These are phyloP conservation scores for Lordiphosa fenestrarum DNA, from an alignment of 2,888 invertebrate species.

Conservation along the genomic window DNA sequence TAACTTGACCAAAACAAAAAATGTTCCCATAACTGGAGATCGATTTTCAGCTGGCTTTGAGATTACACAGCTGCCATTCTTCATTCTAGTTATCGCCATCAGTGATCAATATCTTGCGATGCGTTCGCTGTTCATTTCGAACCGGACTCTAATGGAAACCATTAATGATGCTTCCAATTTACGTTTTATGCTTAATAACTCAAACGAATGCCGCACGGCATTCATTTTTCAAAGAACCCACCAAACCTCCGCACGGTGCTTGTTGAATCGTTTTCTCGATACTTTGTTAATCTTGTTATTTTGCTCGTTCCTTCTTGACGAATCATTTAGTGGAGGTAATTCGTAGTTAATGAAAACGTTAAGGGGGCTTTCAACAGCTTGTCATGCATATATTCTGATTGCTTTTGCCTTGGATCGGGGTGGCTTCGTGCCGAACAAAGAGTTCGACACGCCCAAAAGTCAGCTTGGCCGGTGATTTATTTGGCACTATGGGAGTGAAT, in stretches of 20 bases:
- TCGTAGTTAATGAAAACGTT: constrained; percentile 60
- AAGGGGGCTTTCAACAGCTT: constrained; percentile 58
- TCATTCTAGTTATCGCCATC: not conserved
- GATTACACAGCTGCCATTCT: too few species aligned
- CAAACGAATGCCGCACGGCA: constrained; percentile 58
- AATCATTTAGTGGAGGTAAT: constrained; percentile 24
- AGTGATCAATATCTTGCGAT: not conserved
- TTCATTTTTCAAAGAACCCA: constrained; percentile 36
- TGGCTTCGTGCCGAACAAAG: constrained; percentile 24
- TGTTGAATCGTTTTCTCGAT: not conserved
- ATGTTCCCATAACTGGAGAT: too few species aligned
- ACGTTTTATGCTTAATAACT: constrained; percentile 62
- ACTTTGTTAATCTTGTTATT: constrained; percentile 17
- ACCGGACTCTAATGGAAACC: constrained; percentile 48
- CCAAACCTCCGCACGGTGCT: not conserved
- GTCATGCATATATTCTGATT: constrained; percentile 28
- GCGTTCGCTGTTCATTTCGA: constrained; percentile 15
- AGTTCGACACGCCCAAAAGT: constrained; percentile 20
- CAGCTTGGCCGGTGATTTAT: not conserved
- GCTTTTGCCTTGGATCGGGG: constrained; percentile 27
- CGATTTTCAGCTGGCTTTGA: too few species aligned
- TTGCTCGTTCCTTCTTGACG: constrained; percentile 24
- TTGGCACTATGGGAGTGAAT: constrained; percentile 5
- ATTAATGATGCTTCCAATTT: constrained; percentile 53
- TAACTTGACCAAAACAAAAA: too few species aligned